phyloP scores from a whole-genome alignment of 2,888 invertebrate genomes.

The Belgica antarctica region DNA sequence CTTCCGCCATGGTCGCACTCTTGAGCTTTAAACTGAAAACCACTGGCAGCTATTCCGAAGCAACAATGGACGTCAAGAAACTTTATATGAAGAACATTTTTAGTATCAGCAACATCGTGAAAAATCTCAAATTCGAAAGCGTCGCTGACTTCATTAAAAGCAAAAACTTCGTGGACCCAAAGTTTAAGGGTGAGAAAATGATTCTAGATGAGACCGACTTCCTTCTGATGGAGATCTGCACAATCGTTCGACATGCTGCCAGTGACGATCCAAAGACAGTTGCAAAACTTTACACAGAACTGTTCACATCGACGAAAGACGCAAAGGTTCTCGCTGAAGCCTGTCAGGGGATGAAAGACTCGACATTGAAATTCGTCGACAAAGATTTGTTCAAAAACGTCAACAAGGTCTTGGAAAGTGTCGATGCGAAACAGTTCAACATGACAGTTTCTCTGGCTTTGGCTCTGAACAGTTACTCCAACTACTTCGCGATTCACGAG shows the following conservation, averaged over 20 bases:
- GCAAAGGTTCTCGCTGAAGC: not conserved
- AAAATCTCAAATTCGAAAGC: not conserved
- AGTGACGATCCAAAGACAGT: not conserved
- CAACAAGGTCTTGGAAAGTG: not conserved
- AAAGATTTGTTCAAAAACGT: constrained; percentile 7
- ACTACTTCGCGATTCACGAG: not conserved
- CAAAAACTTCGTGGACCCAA: not conserved
- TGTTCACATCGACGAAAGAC: not conserved
- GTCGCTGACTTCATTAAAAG: not conserved
- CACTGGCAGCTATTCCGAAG: no score
- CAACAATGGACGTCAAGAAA: no score
- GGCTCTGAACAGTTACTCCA: not conserved
- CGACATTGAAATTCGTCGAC: not conserved
- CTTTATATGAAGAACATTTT: no score
- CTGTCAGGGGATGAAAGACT: not conserved
- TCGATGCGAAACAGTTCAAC: not conserved
- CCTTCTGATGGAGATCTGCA: not conserved
- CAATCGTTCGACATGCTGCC: not conserved
- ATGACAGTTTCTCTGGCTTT: not conserved
- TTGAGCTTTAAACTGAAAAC: no score
- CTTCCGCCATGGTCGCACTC: no score
- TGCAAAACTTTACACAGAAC: not conserved
- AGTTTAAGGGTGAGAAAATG: no score
- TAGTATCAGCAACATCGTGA: no score
- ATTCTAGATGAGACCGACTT: not conserved